Percentiles rank a stretch among this genome's conserved stretches.
phyloP scores from a whole-genome alignment of 1,140 invertebrate species.

The Euwallacea fornicatus region DNA sequence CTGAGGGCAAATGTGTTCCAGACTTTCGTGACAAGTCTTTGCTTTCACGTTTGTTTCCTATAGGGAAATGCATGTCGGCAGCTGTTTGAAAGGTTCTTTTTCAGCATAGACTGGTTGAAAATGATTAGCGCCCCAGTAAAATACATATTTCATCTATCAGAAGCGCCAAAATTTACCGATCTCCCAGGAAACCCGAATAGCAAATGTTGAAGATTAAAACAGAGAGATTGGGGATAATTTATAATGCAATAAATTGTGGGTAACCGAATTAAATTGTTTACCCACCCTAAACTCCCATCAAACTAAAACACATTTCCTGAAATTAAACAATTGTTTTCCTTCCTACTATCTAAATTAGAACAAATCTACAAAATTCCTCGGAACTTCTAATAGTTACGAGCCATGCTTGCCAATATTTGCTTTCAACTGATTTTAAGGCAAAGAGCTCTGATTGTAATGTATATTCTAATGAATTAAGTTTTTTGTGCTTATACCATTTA shows the following conservation, averaged over 20 bases:
- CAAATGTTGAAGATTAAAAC: slow-evolving; percentile 6
- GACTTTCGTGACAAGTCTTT: slow-evolving; percentile 9
- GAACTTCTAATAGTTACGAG: slow-evolving; percentile 11
- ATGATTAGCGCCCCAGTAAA: neutral
- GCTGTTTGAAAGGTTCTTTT: neutral
- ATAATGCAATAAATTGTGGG: slow-evolving; percentile 10
- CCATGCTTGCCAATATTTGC: slow-evolving; percentile 4
- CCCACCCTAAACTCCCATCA: neutral
- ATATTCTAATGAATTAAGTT: neutral
- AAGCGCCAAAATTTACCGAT: neutral
- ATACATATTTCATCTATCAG: neutral
- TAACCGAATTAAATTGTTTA: slow-evolving; percentile 13
- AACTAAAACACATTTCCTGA: slow-evolving; percentile 8
- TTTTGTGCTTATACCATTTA: neutral
- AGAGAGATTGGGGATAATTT: neutral
- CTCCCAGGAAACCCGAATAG: neutral
- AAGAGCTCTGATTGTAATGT: neutral
- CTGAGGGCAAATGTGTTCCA: neutral
- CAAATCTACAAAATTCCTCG: slow-evolving; percentile 8
- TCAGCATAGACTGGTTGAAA: neutral
- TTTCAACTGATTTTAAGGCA: slow-evolving; percentile 11
- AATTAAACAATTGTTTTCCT: slow-evolving; percentile 15
- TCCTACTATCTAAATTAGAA: neutral
- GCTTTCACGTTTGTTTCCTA: neutral
- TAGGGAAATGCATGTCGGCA: neutral